Evolutionary conservation across 2,113 vertebrate species (phyloP), one percentile per base, ranked within the genome.

Genomic region (Lontra canadensis): DNA sequence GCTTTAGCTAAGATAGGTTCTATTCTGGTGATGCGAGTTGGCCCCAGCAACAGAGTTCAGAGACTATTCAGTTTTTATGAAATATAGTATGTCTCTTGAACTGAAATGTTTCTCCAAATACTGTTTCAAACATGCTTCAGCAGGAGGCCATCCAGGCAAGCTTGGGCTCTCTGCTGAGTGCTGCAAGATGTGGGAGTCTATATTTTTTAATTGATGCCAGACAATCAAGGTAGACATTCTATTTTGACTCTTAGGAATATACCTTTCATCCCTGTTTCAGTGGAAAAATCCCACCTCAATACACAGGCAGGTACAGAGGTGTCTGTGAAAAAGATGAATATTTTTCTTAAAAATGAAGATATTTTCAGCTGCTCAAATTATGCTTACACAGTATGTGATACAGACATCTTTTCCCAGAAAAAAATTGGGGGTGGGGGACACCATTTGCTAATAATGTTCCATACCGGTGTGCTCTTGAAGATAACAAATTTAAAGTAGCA

Each of bases 211-310:
- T 6, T 83, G 74, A 93, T 71, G 83, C 65, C 80, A 88, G 61
- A 90, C 34, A 84, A 83, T 42, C 67, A 82, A 31, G 94, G 29
- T 18, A 88, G 67, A 93, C 78, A 86, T 83, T 49, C 31, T 85
- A n/a, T 63, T 94, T 86, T 97, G 78, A 98, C 88, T 96, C 21
- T 88, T 57, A 63, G 52, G n/a, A 88, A 96, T 52, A 23, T 36
- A 95, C 86, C 78, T 67, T 92, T 61, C 55, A 92, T 90, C 73
- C 69, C 80, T 84, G 3, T 90, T 96, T 91, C 63, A 78, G 42
- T 42, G 63, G 57, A 88, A 95, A 52, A 65, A 42, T 44, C 12
- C 26, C 79, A 55, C 25, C 8, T 79, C 7, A 4, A 25, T 49
- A 82, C 13, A 67, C 1, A 67, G 23, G 25, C 17, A 81, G 55